phyloP scores from a whole-genome alignment of 1,140 invertebrate species.

The Bombus affinis region DNA sequence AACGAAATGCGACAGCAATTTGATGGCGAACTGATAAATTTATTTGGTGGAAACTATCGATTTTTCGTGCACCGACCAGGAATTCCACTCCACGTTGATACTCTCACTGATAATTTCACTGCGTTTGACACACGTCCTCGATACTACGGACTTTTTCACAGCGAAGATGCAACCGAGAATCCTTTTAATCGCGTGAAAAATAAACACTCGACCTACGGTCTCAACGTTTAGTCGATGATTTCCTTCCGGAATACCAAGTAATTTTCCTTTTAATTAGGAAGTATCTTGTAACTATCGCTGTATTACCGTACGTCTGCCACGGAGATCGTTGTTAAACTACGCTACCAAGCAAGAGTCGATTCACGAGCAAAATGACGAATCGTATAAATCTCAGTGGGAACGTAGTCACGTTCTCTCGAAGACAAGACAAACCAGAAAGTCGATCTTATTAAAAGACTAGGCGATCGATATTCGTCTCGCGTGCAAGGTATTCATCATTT shows the following conservation, averaged over 20 bases:
- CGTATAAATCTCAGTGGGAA: background rate
- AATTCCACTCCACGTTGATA: background rate
- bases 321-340: too few species aligned
- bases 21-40: background rate
- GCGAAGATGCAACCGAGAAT: background rate
- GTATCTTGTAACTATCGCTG: too few species aligned
- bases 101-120: background rate
- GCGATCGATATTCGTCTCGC: background rate
- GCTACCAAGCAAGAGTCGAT: background rate
- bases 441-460: background rate
- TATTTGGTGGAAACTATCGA: constrained; percentile 1
- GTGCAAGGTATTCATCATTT: background rate
- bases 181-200: background rate
- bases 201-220: too few species aligned
- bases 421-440: background rate
- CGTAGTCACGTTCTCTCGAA: background rate
- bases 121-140: background rate
- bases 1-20: background rate
- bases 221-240: too few species aligned
- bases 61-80: background rate
- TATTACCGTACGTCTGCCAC: too few species aligned
- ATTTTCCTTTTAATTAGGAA: too few species aligned
- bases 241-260: too few species aligned
- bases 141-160: background rate
- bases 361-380: background rate